Base-by-base conservation (phyloP, 37 sponge, comb jelly and placozoan species). In the Aplysina aerophoba region DNA sequence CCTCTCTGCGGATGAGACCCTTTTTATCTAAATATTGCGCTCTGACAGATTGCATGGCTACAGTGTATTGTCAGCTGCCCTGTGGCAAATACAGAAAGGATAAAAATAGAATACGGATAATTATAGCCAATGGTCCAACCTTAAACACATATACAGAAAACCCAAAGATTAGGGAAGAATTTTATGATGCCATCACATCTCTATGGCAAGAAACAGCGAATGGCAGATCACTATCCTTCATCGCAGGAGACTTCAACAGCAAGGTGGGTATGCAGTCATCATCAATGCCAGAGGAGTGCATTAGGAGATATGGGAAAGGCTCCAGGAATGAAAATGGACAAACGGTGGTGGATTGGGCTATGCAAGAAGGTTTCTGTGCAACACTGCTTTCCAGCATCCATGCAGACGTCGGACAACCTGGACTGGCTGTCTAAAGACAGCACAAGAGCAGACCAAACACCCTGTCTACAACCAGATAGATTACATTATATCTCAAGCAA, bases 121-220 rank as follows among this genome's bases (percentile, higher is more conserved):
- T 71, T 12, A 71, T 71, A 71, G 35, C 73, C 11, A 5, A 71
- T 71, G 73, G 73, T 12, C 73, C 35, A 71, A 35, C 73, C 35
- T 37, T 71, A 33, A 71, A 71, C 5, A 71, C 30, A 71, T 71
- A 38, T 5, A 71, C 37, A 17, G 37, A 14, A 4, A 71, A 71
- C 6, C 33, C 73, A 28, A 2, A 28, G 15, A 2, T 35, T 35
- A 36, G 73, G 73, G 73, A 35, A 71, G 37, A 35, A 6, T 36
- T 71, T 12, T 28, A 35, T 36, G 28, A 71, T 71, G 37, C 73
- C 73, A 71, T 36, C 73, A 71, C 73, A 71, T 34, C 20, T 37
- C 37, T 71, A 71, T 71, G 73, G 73, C 73, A 71, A 71, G 73
- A 71, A 71, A 71, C 73, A 71, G 73, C 73, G 16, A 71, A 71